Evolutionary conservation across 2,888 invertebrate genomes (phyloP).

Genomic region (Coenonympha glycerion): DNA sequence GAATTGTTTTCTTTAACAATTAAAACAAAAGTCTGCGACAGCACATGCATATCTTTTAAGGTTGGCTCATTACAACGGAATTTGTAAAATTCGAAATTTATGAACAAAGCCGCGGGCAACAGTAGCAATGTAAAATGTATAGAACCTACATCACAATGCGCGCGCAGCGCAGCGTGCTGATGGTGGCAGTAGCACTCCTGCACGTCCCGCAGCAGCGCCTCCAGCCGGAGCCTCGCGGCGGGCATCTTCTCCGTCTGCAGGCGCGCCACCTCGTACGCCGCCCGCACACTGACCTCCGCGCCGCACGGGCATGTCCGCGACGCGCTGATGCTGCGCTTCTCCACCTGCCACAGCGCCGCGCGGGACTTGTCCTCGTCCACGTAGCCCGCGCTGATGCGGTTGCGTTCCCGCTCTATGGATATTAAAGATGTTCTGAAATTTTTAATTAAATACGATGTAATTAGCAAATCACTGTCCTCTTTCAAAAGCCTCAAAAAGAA

Average conservation of each 20-base stretch:
- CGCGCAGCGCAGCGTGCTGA: conserved; percentile 54
- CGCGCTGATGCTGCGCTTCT: conserved; percentile 39
- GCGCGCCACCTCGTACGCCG: conserved; percentile 51
- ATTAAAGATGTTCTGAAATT: conserved; percentile 52
- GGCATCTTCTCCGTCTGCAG: conserved; percentile 51
- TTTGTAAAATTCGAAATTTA: too few relatives aligned
- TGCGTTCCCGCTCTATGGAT: conserved; percentile 53
- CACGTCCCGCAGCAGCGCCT: conserved; percentile 49
- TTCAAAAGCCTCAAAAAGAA: too few relatives aligned
- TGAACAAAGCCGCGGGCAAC: too few relatives aligned
- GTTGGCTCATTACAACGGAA: too few relatives aligned
- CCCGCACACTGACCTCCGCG: conserved; percentile 38
- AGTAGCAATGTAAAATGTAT: too few relatives aligned
- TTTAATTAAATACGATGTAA: background rate
- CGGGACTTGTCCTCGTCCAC: conserved; percentile 51
- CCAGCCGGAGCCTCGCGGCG: conserved; percentile 49
- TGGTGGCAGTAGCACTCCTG: conserved; percentile 64
- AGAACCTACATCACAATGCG: conserved; percentile 55
- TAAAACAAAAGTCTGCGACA: too few relatives aligned
- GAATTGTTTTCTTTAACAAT: too few relatives aligned
- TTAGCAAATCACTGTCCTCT: too few relatives aligned
- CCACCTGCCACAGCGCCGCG: conserved; percentile 49
- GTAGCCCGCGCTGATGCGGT: conserved; percentile 42
- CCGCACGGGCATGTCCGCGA: conserved; percentile 50
- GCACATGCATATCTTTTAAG: too few relatives aligned